These are phyloP conservation scores for Nezara viridula DNA, from an alignment of 2,888 invertebrate species.

Conservation along the genomic window DNA sequence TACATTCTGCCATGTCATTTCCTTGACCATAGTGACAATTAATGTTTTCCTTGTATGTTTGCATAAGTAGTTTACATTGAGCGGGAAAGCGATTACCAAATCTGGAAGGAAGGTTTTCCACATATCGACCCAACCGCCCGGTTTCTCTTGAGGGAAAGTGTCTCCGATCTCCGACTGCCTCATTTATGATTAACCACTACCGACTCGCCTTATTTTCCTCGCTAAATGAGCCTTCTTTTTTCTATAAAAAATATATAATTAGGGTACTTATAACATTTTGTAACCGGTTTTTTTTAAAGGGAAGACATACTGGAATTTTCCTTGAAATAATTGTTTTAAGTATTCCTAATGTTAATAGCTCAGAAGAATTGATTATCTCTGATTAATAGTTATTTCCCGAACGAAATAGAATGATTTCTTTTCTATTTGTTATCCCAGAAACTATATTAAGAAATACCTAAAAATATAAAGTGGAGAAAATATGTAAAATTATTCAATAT, in stretches of 20 bases:
- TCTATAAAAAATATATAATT: neutral
- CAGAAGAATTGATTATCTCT: neutral
- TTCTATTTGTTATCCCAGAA: neutral
- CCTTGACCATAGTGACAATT: neutral
- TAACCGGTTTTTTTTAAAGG: neutral
- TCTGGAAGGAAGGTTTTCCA: constrained; percentile 5
- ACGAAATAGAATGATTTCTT: neutral
- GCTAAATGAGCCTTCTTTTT: neutral
- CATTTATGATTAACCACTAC: neutral
- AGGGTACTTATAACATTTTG: neutral
- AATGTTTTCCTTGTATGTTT: neutral
- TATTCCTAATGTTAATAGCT: neutral
- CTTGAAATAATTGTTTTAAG: neutral
- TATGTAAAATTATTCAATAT: too few relatives aligned
- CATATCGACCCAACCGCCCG: neutral
- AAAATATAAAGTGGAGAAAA: too few relatives aligned
- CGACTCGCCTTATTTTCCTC: neutral
- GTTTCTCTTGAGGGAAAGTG: constrained; percentile 34
- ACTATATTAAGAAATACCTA: too few relatives aligned
- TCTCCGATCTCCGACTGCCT: neutral
- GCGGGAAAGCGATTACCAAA: neutral
- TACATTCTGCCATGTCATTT: neutral
- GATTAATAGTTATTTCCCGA: neutral
- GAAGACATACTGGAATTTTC: neutral
- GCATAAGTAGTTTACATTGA: constrained; percentile 12